Evolutionary conservation across 2,888 invertebrate species (phyloP).

Genomic region (Cerastis leucographa): DNA sequence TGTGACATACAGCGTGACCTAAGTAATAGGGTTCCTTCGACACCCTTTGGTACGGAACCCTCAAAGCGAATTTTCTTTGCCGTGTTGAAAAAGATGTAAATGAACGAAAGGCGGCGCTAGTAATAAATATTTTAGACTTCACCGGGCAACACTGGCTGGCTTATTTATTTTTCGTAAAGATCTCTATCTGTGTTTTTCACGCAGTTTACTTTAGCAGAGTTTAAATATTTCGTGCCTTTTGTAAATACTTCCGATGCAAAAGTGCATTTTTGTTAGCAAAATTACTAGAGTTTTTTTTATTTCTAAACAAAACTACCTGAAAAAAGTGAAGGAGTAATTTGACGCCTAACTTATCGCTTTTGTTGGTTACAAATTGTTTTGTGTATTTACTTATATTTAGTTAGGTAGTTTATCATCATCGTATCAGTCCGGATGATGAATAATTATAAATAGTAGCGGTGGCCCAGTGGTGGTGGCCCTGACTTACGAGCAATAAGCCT

Average conservation of each 20-base stretch:
- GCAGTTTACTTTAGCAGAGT: constrained; percentile 19
- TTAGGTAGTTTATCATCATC: too few relatives aligned
- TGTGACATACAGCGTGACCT: not conserved
- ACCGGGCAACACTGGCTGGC: constrained; percentile 38
- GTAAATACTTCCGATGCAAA: constrained; percentile 4
- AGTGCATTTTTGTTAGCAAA: not conserved
- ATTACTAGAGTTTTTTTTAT: not conserved
- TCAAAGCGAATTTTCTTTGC: constrained; percentile 19
- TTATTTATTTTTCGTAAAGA: constrained; percentile 55
- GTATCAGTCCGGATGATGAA: too few relatives aligned
- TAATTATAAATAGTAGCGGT: too few relatives aligned
- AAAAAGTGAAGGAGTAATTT: not conserved
- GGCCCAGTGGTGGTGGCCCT: too few relatives aligned
- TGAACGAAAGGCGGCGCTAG: constrained; percentile 35
- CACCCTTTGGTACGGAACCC: not conserved
- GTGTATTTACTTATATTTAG: too few relatives aligned
- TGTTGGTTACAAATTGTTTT: not conserved
- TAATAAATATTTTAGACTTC: constrained; percentile 60
- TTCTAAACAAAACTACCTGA: not conserved
- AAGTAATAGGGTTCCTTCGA: not conserved
- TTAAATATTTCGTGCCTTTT: constrained; percentile 5
- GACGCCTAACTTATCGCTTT: not conserved
- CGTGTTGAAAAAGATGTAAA: constrained; percentile 52
- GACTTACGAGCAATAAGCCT: too few relatives aligned
- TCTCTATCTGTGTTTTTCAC: constrained; percentile 51